phyloP scores from a whole-genome alignment of 2,888 invertebrate genomes.

The Busseola fusca region DNA sequence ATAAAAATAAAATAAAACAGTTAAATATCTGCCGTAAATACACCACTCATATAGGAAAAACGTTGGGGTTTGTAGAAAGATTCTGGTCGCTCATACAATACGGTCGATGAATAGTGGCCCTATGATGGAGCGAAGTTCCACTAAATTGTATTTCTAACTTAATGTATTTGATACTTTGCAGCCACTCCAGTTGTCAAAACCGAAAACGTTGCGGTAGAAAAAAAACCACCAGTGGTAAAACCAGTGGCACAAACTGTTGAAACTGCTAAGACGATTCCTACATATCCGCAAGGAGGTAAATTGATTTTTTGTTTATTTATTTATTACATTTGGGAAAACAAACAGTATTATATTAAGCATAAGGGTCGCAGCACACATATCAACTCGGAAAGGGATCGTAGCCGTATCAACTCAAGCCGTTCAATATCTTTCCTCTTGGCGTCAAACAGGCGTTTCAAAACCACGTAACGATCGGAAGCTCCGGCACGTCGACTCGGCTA shows the following conservation, averaged over 20 bases:
- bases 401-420: too few species aligned
- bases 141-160: background rate
- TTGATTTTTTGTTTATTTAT: background rate
- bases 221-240: background rate
- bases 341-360: too few species aligned
- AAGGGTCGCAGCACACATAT: too few species aligned
- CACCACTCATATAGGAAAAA: background rate
- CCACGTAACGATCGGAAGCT: too few species aligned
- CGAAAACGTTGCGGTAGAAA: background rate
- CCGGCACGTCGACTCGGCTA: too few species aligned
- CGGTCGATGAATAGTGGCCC: background rate
- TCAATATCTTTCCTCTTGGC: too few species aligned
- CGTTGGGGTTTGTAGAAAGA: background rate
- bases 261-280: background rate
- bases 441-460: too few species aligned
- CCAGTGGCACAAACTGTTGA: background rate
- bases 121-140: background rate
- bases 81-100: background rate
- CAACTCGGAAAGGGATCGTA: too few species aligned
- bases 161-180: background rate
- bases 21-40: background rate
- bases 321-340: too few species aligned
- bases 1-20: background rate
- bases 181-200: conserved; percentile 5
- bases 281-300: conserved; percentile 14